These are phyloP conservation scores for Clinocottus analis DNA, from an alignment of 2,113 vertebrate species.

Conservation along the genomic window DNA sequence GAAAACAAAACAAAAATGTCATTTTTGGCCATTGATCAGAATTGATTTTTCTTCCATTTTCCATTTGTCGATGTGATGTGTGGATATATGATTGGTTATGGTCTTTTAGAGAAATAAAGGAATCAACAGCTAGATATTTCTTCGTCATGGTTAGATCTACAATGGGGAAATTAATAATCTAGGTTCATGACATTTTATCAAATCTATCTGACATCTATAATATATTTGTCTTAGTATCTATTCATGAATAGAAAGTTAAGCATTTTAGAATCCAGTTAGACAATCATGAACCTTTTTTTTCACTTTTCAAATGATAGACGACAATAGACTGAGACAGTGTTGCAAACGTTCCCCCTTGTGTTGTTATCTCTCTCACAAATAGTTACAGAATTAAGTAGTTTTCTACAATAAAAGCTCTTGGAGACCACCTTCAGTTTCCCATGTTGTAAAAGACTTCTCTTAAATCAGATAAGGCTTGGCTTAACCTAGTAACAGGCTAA, in stretches of 20 bases:
- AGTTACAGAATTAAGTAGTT: not conserved
- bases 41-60: not conserved
- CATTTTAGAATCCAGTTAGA: not conserved
- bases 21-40: not conserved
- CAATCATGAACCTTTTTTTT: not conserved
- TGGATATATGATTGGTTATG: too few relatives aligned
- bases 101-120: not conserved
- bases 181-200: not conserved
- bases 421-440: slow-evolving; percentile 10
- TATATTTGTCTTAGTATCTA: not conserved
- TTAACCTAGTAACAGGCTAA: slow-evolving; percentile 54
- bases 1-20: not conserved
- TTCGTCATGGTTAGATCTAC: not conserved
- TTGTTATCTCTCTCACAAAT: not conserved
- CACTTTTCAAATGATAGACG: not conserved
- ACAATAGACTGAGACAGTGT: not conserved
- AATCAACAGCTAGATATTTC: not conserved
- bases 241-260: not conserved
- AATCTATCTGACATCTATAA: not conserved
- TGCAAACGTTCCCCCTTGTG: not conserved
- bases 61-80: not conserved
- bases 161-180: not conserved
- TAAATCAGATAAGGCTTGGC: slow-evolving; percentile 55
- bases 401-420: not conserved
- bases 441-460: slow-evolving; percentile 47